Conservation (phyloP, 2,797 vertebrate genomes). For the Danio aesculapii region DNA sequence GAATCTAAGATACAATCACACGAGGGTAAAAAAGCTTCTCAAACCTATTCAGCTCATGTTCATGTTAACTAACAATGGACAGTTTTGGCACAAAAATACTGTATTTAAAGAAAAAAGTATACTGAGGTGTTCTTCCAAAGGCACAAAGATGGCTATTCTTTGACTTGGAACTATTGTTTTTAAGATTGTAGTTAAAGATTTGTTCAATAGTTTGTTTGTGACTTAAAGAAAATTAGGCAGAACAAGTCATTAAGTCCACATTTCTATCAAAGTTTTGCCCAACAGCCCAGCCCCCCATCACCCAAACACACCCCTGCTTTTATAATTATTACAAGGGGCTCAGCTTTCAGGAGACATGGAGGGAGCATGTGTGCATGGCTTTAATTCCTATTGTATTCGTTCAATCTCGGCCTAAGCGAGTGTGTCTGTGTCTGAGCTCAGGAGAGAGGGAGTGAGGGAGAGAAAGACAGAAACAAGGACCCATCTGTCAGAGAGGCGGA, state of each 20-base stretch:
- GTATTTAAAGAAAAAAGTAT: too few species aligned
- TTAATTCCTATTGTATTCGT: conserved; percentile 85
- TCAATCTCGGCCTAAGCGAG: conserved; percentile 78
- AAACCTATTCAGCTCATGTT: too few species aligned
- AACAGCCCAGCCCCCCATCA: conserved; percentile 58
- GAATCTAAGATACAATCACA: too few species aligned
- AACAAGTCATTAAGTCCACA: conserved; percentile 43
- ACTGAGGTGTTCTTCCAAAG: too few species aligned
- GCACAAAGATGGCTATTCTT: too few species aligned
- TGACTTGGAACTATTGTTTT: neutral
- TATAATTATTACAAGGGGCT: conserved; percentile 79
- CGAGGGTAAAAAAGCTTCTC: too few species aligned
- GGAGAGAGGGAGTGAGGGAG: conserved; percentile 73
- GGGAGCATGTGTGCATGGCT: conserved; percentile 81
- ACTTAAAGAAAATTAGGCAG: neutral
- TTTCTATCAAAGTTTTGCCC: conserved; percentile 59
- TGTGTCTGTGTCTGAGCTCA: conserved; percentile 75
- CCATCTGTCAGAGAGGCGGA: conserved; percentile 83
- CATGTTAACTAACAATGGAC: too few species aligned
- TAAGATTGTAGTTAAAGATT: neutral
- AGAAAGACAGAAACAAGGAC: conserved; percentile 78
- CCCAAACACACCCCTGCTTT: conserved; percentile 75
- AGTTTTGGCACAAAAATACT: too few species aligned
- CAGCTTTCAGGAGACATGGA: conserved; percentile 78
- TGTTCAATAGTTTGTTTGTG: neutral